Base-by-base conservation (phyloP, 2,888 invertebrate species). In the Acleris cristana region DNA sequence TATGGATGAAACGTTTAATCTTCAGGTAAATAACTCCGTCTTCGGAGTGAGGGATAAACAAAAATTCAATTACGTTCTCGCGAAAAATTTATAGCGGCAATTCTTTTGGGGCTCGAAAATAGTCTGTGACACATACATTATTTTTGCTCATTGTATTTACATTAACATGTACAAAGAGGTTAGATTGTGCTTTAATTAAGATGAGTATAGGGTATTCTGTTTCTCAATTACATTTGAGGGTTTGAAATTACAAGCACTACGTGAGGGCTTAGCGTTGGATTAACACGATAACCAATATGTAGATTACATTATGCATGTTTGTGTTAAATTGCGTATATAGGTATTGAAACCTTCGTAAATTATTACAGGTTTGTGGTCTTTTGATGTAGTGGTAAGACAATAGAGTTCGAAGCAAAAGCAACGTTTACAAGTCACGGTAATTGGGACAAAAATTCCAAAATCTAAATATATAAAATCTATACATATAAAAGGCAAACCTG, bases 31-130 rank as follows among this genome's bases (percentile, higher is more conserved):
- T 49, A 59, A 34, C 34, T 48, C 34, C 59, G 8, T n/a, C 6
- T 34, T 61, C 61, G 45, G 55, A 51, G 44, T 62, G 18, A 16
- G 23, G 52, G 56, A 62, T 66, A 66, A 61, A 66, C 56, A 57
- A 53, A 66, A 57, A 62, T 57, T 57, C 56, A 34, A 57, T 66
- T 66, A 56, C 34, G 52, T 48, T 54, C 19, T 45, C 54, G 48
- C 45, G 30, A 59, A 61, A 51, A 61, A 66, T 57, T 51, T 65
- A 61, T 60, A 65, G 44, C 55, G 8, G 52, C 44, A 52, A 52
- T 62, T 58, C 18, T 66, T 66, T 66, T 45, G 52, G 34, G 49
- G 55, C 54, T 26, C 26, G 34, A 16, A 48, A 51, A 51, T 65
- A 56, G 55, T 55, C 49, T 54, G n/a, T 30, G 8, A 54, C 19